Evolutionary conservation across 2,113 vertebrate species (phyloP).

Genomic region (Oncorhynchus mykiss): DNA sequence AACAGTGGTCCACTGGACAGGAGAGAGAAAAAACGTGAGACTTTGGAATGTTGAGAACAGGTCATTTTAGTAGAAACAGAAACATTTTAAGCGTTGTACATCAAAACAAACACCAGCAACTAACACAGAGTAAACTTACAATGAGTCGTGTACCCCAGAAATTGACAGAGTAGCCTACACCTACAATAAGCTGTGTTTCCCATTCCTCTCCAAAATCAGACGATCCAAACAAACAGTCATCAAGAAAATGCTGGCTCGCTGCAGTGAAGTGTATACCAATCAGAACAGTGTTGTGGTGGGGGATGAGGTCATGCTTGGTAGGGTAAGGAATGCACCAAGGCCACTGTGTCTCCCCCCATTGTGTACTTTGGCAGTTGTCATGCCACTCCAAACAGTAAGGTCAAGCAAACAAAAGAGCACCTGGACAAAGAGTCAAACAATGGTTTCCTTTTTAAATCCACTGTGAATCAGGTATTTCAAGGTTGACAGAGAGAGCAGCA

Average conservation of each 20-base stretch:
- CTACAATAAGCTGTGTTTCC: background rate
- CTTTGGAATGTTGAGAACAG: background rate
- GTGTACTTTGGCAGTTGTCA: constrained; percentile 31
- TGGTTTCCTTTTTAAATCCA: constrained; percentile 27
- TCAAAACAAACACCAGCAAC: too few species aligned
- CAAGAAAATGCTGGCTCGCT: background rate
- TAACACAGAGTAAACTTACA: background rate
- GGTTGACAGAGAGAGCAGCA: constrained; percentile 13
- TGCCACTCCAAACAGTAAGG: constrained; percentile 9
- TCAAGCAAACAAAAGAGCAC: constrained; percentile 57
- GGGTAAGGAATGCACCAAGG: constrained; percentile 41
- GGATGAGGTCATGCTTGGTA: constrained; percentile 18
- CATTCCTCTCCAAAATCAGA: background rate
- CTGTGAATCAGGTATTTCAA: constrained; percentile 51
- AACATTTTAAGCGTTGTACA: too few species aligned
- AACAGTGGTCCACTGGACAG: background rate
- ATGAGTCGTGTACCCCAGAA: background rate
- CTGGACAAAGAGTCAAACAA: constrained; percentile 42
- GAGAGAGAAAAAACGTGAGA: background rate
- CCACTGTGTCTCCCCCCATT: constrained; percentile 7
- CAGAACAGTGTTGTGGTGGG: constrained; percentile 19
- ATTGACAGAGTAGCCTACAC: background rate
- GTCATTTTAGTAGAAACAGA: background rate
- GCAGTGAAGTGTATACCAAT: constrained; percentile 24
- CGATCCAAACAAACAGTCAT: background rate